A percentile compares a stretch with the other conserved stretches of the same genome.
Evolutionary conservation across 1,140 invertebrate genomes (phyloP).

Genomic region (Colletes latitarsis): DNA sequence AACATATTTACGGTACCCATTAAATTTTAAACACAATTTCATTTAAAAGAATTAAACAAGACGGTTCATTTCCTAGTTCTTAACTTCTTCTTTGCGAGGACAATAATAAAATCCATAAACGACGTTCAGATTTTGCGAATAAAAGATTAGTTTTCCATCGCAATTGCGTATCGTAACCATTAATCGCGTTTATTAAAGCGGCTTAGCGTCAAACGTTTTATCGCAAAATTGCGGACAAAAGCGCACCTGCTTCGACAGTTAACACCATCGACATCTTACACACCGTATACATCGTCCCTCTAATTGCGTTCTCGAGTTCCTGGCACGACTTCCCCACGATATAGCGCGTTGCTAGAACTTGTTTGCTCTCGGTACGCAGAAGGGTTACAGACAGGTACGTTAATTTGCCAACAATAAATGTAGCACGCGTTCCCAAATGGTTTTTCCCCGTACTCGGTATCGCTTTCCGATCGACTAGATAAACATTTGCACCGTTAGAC

Average conservation of each 20-base stretch:
- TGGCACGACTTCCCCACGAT: constrained; percentile 59
- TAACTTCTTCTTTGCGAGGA: neutral
- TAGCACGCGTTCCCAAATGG: constrained; percentile 51
- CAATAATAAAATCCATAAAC: too few species aligned
- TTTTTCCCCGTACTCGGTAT: constrained; percentile 50
- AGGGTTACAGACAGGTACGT: constrained; percentile 44
- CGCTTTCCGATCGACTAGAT: constrained; percentile 46
- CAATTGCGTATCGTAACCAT: constrained; percentile 11
- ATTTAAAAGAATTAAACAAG: neutral
- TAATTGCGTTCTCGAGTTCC: constrained; percentile 70
- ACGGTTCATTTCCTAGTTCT: neutral
- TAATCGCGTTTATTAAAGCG: constrained; percentile 38
- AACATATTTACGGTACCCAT: neutral
- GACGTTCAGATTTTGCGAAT: neutral
- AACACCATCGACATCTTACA: constrained; percentile 52
- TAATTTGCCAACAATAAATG: constrained; percentile 59
- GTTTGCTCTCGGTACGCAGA: constrained; percentile 53
- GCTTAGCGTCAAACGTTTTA: constrained; percentile 43
- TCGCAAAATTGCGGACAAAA: constrained; percentile 48
- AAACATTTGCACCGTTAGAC: constrained; percentile 52
- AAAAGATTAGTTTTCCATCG: neutral
- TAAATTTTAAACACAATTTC: neutral
- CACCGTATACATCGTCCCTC: constrained; percentile 62
- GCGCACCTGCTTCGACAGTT: constrained; percentile 64
- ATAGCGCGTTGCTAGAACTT: constrained; percentile 53